Base-by-base conservation (phyloP, 2,113 vertebrate species). In the Empidonax alnorum region DNA sequence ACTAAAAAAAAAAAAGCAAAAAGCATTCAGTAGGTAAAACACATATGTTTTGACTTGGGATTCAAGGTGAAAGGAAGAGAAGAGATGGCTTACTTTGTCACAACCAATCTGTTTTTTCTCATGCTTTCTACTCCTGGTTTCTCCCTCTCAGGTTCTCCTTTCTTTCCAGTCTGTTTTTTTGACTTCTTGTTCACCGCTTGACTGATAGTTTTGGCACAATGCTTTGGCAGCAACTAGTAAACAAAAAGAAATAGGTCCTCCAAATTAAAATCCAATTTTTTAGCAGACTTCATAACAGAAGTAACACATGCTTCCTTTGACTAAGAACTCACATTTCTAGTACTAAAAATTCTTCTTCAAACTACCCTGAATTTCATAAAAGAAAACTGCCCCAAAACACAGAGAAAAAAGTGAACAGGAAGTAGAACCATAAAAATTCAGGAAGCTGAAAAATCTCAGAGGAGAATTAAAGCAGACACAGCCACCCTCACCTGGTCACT, bases 181-280 rank as follows among this genome's bases (percentile, higher is more conserved):
- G 99, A 99, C 97, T 99, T 99, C 96, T 99, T 99, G 97, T 99
- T 99, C 96, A 99, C 99, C 53, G 99, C 99, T 98, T 99, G 99
- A 98, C 99, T 99, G 98, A 99, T 99, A 96, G 99, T 99, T 98
- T 99, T 99, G 93, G 99, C 99, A 98, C 99, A 99, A 98, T 99
- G 99, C 96, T 99, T 99, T 85, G 99, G 99, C 96, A 99, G 98
- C 96, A 99, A 98, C 99, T 99, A 93, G 73, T 33, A 95, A 71
- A 79, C 4, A 44, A 91, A 94, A 96, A 97, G 69, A 95, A 91
- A 86, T 0, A 88, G 21, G 4, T 18, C n/a, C 12, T 66, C 22
- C 16, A 90, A 61, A 69, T 96, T 33, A 92, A 86, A 92, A 92
- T 35, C 12, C 10, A 22, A 3, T 7, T 85, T 87, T 76, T 93